Evolutionary conservation across 2,113 vertebrate species (phyloP), one percentile per base, ranked within the genome.

Genomic region (Sinocyclocheilus grahami): DNA sequence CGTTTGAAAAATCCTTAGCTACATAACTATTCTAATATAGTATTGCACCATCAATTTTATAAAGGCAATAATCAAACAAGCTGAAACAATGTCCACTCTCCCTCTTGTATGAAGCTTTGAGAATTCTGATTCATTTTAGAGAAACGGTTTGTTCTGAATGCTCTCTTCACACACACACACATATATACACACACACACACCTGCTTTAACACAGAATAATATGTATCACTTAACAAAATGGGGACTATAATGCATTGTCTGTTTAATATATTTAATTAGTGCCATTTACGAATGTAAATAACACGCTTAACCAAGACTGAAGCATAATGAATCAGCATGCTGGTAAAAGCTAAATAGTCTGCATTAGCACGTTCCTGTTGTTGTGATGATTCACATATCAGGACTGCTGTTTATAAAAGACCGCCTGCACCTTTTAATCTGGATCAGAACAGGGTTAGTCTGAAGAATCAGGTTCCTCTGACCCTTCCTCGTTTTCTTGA

Each of bases 231-330:
- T 85, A 83, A 81, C 10, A 78, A 22, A 1, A 69, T 7, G 46
- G 13, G 24, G 18, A 51, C 72, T 62, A 80, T 58, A 77, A 71
- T 60, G 53, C 37, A 86, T 78, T 33, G 77, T 20, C 75, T 79
- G 22, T 75, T 67, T 85, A 82, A 71, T 62, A 85, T 85, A 55
- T 75, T 80, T 84, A 88, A 89, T 82, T 86, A 82, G 48, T 60
- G 77, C 14, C 62, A 82, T 84, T 81, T 80, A 84, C 85, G 20
- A 80, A 72, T 42, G 8, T 42, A 42, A 42, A 42, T 42, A 42
- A 42, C 42, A 9, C 42, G 42, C 51, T 1, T 53, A 39, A n/a
- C 30, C 20, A 69, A 78, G 82, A 39, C 48, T 76, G 80, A 58
- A 84, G 65, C 77, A 46, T 78, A 84, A 86, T 71, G 48, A 76